Evolutionary conservation across 1,140 invertebrate genomes (phyloP), one percentile per base, ranked within the genome.

Genomic region (Caenorhabditis elegans): DNA sequence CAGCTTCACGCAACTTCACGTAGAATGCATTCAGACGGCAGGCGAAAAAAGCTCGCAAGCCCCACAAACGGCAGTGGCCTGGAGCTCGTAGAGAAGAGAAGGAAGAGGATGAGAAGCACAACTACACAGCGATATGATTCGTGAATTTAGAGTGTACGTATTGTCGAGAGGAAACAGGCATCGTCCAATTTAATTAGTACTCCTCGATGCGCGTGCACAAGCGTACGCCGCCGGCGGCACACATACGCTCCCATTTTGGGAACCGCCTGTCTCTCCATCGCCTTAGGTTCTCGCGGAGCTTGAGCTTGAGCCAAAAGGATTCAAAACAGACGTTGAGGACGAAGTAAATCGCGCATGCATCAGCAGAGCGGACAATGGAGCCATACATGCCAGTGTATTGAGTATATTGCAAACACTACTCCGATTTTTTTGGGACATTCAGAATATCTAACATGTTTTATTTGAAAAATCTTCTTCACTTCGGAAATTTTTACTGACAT

Each of bases 131-230:
- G 60, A 70, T 70, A 70, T 70, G 60, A 70, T 70, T 70, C 60
- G 60, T 70, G 60, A 70, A 70, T 70, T 39, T 70, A 70, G 60
- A 70, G 60, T 70, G 60, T 39, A 39, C 60, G 34, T 39, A 70
- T 70, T 70, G 60, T 70, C 60, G 60, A 70, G 60, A 70, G 60
- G 60, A 70, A 39, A 70, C 60, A 70, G 60, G 60, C 60, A n/a
- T 39, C 60, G 60, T 70, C 60, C 60, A 70, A 70, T 70, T 70
- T 70, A 70, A 70, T 70, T 70, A 70, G 60, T 70, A 70, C 60
- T 70, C 60, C 60, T 70, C 60, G 60, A 70, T 70, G 60, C 60
- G 60, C 60, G 60, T 17, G 53, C n/a, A n/a, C n/a, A n/a, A n/a
- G n/a, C 34, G 34, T 70, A 34, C 60, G 60, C 34, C 60, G 34